Evolutionary conservation across 2,888 invertebrate genomes (phyloP).

Genomic region (Drosophila anomalata): DNA sequence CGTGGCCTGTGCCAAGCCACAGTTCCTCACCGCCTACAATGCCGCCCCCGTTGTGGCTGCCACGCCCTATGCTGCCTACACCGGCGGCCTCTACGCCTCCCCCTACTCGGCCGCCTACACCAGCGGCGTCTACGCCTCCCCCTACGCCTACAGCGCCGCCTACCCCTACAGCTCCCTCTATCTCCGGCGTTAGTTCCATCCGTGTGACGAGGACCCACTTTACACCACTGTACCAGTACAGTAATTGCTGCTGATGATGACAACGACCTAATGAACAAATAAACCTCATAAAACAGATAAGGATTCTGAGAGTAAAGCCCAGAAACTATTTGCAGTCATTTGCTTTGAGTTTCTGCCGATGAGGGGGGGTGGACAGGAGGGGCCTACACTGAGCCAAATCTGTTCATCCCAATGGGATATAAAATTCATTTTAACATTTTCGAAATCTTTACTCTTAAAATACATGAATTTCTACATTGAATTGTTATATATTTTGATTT

Average conservation of each 20-base stretch:
- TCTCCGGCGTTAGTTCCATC: slow-evolving; percentile 60
- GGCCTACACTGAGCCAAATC: slow-evolving; percentile 10
- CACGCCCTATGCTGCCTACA: slow-evolving; percentile 70
- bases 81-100: slow-evolving; percentile 72
- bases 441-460: neutral
- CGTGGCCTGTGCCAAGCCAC: slow-evolving; percentile 73
- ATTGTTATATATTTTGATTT: neutral
- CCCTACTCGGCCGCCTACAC: slow-evolving; percentile 75
- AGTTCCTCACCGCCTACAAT: slow-evolving; percentile 67
- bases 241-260: slow-evolving; percentile 28
- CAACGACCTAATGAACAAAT: slow-evolving; percentile 51
- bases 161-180: slow-evolving; percentile 73
- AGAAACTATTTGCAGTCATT: slow-evolving; percentile 43
- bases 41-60: slow-evolving; percentile 57
- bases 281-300: slow-evolving; percentile 37
- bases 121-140: slow-evolving; percentile 71
- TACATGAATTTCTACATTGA: neutral
- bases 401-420: neutral
- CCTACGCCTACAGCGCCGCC: slow-evolving; percentile 74
- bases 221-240: slow-evolving; percentile 49
- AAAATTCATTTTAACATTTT: neutral
- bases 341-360: slow-evolving; percentile 39
- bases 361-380: neutral
- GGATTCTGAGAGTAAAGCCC: slow-evolving; percentile 20
- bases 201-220: slow-evolving; percentile 41